Conservation (phyloP, 2,888 invertebrate species). For the Melanophora roralis region DNA sequence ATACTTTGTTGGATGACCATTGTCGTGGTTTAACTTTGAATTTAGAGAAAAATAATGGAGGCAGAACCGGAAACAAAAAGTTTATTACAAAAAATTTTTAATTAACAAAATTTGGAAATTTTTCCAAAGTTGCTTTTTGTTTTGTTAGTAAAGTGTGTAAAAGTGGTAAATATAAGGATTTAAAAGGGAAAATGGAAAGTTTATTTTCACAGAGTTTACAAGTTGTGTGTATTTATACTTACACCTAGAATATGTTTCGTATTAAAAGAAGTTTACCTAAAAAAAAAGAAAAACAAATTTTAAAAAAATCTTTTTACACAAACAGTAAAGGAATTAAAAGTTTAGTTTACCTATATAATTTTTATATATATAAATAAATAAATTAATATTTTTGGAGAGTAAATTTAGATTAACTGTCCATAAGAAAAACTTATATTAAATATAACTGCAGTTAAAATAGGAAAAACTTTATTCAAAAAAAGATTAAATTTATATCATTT, state of each 20-base stretch:
- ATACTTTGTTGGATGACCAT: conserved; percentile 26
- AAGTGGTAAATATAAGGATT: neutral
- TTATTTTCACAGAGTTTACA: neutral
- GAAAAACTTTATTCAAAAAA: too few relatives aligned
- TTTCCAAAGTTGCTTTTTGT: neutral
- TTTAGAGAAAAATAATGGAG: conserved; percentile 13
- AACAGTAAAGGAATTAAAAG: too few relatives aligned
- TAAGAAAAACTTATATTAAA: too few relatives aligned
- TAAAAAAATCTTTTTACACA: too few relatives aligned
- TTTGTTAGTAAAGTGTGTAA: neutral
- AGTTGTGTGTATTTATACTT: conserved; percentile 18
- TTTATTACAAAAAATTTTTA: conserved; percentile 31
- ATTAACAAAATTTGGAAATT: conserved; percentile 39
- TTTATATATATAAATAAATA: too few relatives aligned
- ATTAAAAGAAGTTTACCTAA: conserved; percentile 3
- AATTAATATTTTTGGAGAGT: too few relatives aligned
- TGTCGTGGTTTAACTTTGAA: conserved; percentile 43
- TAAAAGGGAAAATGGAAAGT: neutral
- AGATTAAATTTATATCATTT: too few relatives aligned
- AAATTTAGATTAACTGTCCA: too few relatives aligned
- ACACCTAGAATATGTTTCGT: neutral
- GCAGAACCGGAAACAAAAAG: neutral
- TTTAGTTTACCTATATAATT: too few relatives aligned
- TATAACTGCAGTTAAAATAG: too few relatives aligned
- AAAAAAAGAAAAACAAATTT: conserved; percentile 24